Evolutionary conservation across 2,888 invertebrate species (phyloP).

Genomic region (Tetragonula carbonaria): DNA sequence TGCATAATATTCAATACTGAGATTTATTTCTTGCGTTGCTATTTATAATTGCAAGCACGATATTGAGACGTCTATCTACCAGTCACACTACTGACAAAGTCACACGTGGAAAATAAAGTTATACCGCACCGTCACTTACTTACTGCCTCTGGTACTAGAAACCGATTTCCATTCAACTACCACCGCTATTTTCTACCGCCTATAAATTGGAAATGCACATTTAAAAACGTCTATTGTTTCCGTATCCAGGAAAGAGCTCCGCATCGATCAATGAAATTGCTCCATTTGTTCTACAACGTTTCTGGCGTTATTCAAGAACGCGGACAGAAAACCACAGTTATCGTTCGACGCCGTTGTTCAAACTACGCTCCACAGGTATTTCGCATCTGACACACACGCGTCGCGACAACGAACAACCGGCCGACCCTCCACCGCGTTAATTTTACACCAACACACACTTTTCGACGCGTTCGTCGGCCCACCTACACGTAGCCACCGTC

Average conservation of each 20-base stretch:
- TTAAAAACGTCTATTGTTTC: neutral
- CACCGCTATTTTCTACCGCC: slow-evolving; percentile 7
- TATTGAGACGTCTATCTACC: neutral
- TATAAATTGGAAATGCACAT: slow-evolving; percentile 6
- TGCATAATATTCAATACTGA: neutral
- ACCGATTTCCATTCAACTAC: slow-evolving; percentile 10
- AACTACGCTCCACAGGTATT: slow-evolving; percentile 26
- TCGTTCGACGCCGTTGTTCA: slow-evolving; percentile 3
- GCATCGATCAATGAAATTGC: slow-evolving; percentile 13
- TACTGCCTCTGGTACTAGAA: neutral
- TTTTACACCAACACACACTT: slow-evolving; percentile 57
- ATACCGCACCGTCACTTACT: neutral
- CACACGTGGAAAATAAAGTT: neutral
- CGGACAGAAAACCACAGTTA: neutral
- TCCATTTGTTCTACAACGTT: neutral
- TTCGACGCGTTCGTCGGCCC: slow-evolving; percentile 43
- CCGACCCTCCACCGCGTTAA: slow-evolving; percentile 47
- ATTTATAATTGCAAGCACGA: neutral
- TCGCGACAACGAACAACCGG: slow-evolving; percentile 23
- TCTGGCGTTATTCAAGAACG: neutral
- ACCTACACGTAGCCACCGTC: slow-evolving; percentile 52
- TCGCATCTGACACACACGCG: slow-evolving; percentile 6
- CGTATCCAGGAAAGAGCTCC: neutral
- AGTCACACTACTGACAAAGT: neutral
- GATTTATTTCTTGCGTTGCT: neutral